A percentile compares a stretch with the other conserved stretches of the same genome.
Conservation (phyloP, 1,140 invertebrate species). For the Batillaria attramentaria region DNA sequence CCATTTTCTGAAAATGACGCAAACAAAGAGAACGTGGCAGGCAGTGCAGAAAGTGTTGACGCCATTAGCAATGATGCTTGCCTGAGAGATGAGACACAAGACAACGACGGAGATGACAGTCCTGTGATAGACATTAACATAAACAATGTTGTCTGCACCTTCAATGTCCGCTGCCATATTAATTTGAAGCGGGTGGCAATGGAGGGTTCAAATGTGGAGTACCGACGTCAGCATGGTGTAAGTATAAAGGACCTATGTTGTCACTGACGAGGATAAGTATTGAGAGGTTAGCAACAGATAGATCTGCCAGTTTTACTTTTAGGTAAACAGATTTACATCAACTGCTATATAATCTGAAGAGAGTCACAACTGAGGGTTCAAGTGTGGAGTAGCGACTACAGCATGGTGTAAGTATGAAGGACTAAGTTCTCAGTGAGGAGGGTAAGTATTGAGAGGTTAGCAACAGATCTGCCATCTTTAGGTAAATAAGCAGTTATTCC, state of each 20-base stretch:
- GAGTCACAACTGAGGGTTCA: slow-evolving; percentile 91
- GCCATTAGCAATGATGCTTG: not conserved
- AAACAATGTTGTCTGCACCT: slow-evolving; percentile 99
- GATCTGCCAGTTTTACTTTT: not conserved
- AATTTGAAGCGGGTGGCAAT: slow-evolving; percentile 96
- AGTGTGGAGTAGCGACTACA: slow-evolving; percentile 97
- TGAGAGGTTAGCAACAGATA: not conserved
- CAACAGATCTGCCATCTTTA: not conserved
- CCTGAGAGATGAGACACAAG: not conserved
- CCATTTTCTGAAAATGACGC: not conserved
- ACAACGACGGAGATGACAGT: slow-evolving; percentile 19
- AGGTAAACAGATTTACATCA: slow-evolving; percentile 75
- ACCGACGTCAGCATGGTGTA: slow-evolving; percentile 92
- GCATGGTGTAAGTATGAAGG: slow-evolving; percentile 81
- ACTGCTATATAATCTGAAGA: slow-evolving; percentile 97
- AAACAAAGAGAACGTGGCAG: not conserved
- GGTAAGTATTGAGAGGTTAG: not conserved
- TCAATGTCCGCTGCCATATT: slow-evolving; percentile 96
- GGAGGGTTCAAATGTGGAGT: slow-evolving; percentile 95
- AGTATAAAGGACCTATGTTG: slow-evolving; percentile 48
- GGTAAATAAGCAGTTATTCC: not conserved
- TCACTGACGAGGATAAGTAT: not conserved
- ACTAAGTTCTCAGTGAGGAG: not conserved
- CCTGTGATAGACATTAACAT: slow-evolving; percentile 86
- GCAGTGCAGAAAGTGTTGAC: not conserved